phyloP scores from a whole-genome alignment of 2,888 invertebrate genomes.

The Lochmaea crataegi region DNA sequence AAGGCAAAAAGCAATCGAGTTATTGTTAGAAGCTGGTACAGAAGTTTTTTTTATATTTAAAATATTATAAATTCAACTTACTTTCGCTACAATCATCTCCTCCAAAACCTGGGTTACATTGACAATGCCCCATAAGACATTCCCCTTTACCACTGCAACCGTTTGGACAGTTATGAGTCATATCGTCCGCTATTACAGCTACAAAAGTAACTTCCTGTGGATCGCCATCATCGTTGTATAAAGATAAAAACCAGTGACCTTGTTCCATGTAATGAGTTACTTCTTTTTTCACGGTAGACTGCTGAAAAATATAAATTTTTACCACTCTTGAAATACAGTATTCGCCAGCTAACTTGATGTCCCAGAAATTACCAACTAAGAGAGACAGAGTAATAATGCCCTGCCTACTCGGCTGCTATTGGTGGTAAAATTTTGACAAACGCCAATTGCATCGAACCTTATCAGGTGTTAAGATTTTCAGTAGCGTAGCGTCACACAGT shows the following conservation, averaged over 20 bases:
- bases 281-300: constrained; percentile 90
- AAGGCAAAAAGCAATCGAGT: background rate
- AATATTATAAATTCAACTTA: constrained; percentile 66
- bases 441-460: too few species aligned
- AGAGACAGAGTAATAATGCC: too few species aligned
- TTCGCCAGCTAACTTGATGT: too few species aligned
- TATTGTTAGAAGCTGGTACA: constrained; percentile 9
- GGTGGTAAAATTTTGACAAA: too few species aligned
- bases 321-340: too few species aligned
- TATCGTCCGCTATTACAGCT: constrained; percentile 87
- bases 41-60: constrained; percentile 29
- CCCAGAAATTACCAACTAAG: too few species aligned
- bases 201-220: constrained; percentile 88
- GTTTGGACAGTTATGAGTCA: constrained; percentile 95
- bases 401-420: too few species aligned
- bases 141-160: constrained; percentile 98
- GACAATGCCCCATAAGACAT: constrained; percentile 94
- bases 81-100: constrained; percentile 97
- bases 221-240: constrained; percentile 96
- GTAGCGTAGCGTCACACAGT: too few species aligned
- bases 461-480: too few species aligned
- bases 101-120: constrained; percentile 96
- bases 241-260: constrained; percentile 95
- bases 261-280: constrained; percentile 95
- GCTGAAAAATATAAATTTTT: constrained; percentile 44